Evolutionary conservation across 2,888 invertebrate genomes (phyloP).

Genomic region (Heliconius ismenius): DNA sequence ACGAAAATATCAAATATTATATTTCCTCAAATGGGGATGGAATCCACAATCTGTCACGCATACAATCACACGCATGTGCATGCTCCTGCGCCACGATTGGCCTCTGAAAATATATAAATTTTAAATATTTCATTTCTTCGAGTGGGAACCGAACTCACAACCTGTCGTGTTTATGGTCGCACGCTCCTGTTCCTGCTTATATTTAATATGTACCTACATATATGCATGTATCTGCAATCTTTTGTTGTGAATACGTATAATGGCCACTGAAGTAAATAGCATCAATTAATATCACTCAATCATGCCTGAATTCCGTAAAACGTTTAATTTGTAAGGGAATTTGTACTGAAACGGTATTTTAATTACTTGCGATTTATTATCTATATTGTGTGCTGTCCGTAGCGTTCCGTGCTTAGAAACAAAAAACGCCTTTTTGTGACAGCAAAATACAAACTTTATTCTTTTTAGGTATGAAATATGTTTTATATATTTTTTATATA

Average conservation of each 20-base stretch:
- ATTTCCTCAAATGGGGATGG: background rate
- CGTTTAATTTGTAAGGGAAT: constrained; percentile 32
- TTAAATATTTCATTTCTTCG: no score
- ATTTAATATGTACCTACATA: background rate
- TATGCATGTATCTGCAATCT: background rate
- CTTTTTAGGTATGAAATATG: background rate
- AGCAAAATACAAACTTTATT: no score
- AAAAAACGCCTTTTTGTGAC: background rate
- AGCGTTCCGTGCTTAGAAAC: background rate
- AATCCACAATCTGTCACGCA: background rate
- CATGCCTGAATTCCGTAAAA: constrained; percentile 32
- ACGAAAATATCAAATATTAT: background rate
- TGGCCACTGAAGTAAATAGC: constrained; percentile 35
- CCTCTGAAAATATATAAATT: background rate
- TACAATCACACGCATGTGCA: background rate
- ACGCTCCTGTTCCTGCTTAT: background rate
- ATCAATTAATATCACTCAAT: constrained; percentile 42
- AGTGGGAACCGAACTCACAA: no score
- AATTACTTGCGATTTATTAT: constrained; percentile 24
- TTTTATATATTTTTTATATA: no score
- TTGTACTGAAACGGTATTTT: constrained; percentile 15
- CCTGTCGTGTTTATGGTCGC: no score
- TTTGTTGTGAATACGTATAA: constrained; percentile 16
- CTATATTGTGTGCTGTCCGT: constrained; percentile 5
- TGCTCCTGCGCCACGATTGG: background rate